A percentile compares a stretch with the other conserved stretches of the same genome.
phyloP scores from a whole-genome alignment of 2,888 invertebrate genomes.

The Creontiades dilutus region DNA sequence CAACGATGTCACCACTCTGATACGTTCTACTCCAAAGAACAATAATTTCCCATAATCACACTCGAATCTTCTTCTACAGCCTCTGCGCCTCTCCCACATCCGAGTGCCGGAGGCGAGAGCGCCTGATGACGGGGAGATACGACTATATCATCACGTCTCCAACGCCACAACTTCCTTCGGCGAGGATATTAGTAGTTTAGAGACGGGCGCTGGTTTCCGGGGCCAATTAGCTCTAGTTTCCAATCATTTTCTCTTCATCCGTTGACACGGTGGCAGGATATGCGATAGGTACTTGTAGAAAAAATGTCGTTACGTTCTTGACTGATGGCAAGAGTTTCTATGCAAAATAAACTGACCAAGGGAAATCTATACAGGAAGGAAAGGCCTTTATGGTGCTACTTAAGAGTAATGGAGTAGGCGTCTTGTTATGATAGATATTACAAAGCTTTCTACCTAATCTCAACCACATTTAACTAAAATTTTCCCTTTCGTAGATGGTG shows the following conservation, averaged over 20 bases:
- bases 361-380: too few relatives aligned
- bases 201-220: conserved; percentile 25
- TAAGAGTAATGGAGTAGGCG: too few relatives aligned
- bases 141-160: conserved; percentile 5
- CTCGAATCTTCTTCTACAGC: not conserved
- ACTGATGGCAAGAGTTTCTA: not conserved
- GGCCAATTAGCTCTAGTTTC: conserved; percentile 9
- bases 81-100: conserved; percentile 1
- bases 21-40: not conserved
- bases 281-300: not conserved
- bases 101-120: not conserved
- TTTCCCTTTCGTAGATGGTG: too few relatives aligned
- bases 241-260: not conserved
- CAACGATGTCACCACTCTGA: not conserved
- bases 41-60: not conserved
- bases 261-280: not conserved
- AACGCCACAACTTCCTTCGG: not conserved
- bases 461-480: too few relatives aligned
- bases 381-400: too few relatives aligned
- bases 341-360: not conserved
- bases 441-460: too few relatives aligned
- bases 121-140: not conserved
- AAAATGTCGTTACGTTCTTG: not conserved
- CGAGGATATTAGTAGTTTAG: conserved; percentile 1
- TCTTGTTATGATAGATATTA: too few relatives aligned